phyloP scores from a whole-genome alignment of 2,888 invertebrate species.

The Metopia argyrocephala region DNA sequence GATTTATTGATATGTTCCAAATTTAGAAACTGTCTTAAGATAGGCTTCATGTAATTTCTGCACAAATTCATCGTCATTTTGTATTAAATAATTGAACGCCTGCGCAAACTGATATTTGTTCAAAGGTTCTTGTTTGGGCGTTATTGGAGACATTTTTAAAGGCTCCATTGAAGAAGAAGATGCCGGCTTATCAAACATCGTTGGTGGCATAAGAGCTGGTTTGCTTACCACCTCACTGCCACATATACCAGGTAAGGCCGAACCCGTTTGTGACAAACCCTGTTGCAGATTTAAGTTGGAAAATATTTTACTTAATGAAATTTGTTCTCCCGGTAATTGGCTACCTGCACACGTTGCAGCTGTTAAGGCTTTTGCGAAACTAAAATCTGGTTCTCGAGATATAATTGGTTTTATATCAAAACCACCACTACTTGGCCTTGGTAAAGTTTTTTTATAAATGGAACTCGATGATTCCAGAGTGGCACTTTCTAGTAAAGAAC shows the following conservation, averaged over 20 bases:
- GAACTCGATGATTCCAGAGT: constrained; percentile 35
- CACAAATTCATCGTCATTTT: constrained; percentile 92
- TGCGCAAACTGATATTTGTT: constrained; percentile 93
- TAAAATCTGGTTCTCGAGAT: constrained; percentile 50
- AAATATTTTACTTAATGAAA: constrained; percentile 61
- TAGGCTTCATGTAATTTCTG: constrained; percentile 95
- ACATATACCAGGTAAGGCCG: background rate
- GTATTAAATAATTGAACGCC: constrained; percentile 91
- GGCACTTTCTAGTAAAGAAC: constrained; percentile 56
- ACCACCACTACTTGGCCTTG: constrained; percentile 31
- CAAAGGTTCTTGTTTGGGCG: constrained; percentile 82
- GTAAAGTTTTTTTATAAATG: constrained; percentile 36
- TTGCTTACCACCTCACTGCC: constrained; percentile 74
- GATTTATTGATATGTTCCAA: constrained; percentile 57
- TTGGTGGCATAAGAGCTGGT: constrained; percentile 90
- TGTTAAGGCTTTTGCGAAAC: constrained; percentile 56
- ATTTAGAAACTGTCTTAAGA: constrained; percentile 85
- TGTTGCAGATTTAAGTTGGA: constrained; percentile 55
- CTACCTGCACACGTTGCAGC: constrained; percentile 54
- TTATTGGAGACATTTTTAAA: constrained; percentile 36
- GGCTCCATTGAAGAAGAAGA: constrained; percentile 55
- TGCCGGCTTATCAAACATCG: constrained; percentile 86
- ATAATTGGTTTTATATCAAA: constrained; percentile 40
- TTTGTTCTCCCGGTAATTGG: constrained; percentile 56
- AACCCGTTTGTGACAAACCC: constrained; percentile 38